These are phyloP conservation scores for Synanthedon tipuliformis DNA, from an alignment of 2,888 invertebrate species.

Conservation along the genomic window DNA sequence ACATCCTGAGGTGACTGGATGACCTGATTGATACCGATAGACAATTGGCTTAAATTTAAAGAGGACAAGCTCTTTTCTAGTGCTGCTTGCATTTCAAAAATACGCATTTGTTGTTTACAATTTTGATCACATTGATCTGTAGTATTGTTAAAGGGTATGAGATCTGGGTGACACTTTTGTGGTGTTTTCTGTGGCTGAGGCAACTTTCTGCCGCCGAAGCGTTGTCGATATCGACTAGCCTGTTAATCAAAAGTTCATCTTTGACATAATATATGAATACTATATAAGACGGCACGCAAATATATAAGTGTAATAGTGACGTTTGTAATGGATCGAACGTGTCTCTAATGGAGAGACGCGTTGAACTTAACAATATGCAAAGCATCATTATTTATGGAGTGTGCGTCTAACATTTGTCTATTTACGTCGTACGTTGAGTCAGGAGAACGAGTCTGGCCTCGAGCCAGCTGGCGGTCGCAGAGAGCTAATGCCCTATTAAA, in stretches of 20 bases:
- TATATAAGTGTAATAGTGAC: neutral
- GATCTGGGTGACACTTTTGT: slow-evolving; percentile 39
- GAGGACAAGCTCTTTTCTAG: slow-evolving; percentile 51
- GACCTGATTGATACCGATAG: slow-evolving; percentile 47
- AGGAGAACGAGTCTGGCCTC: slow-evolving; percentile 28
- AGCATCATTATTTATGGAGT: slow-evolving; percentile 19
- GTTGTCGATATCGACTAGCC: slow-evolving; percentile 61
- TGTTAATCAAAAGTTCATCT: slow-evolving; percentile 40
- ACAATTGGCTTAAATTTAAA: slow-evolving; percentile 40
- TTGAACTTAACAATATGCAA: slow-evolving; percentile 1
- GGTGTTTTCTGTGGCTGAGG: slow-evolving; percentile 35
- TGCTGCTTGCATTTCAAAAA: slow-evolving; percentile 55
- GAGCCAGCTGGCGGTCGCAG: slow-evolving; percentile 35
- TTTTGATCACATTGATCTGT: slow-evolving; percentile 33
- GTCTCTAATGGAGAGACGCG: neutral
- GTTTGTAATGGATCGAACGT: neutral
- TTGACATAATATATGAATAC: neutral
- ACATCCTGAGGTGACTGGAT: slow-evolving; percentile 52
- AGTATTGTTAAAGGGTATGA: slow-evolving; percentile 22
- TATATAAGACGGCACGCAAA: neutral
- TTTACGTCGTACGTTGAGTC: slow-evolving; percentile 39
- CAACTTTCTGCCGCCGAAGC: slow-evolving; percentile 49
- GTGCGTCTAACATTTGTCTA: slow-evolving; percentile 16
- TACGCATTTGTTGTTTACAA: slow-evolving; percentile 31
- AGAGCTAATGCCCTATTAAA: slow-evolving; percentile 44